A percentile compares a stretch with the other conserved stretches of the same genome.
phyloP scores from a whole-genome alignment of 2,797 vertebrate genomes.

The Gadopsis bispinosus region DNA sequence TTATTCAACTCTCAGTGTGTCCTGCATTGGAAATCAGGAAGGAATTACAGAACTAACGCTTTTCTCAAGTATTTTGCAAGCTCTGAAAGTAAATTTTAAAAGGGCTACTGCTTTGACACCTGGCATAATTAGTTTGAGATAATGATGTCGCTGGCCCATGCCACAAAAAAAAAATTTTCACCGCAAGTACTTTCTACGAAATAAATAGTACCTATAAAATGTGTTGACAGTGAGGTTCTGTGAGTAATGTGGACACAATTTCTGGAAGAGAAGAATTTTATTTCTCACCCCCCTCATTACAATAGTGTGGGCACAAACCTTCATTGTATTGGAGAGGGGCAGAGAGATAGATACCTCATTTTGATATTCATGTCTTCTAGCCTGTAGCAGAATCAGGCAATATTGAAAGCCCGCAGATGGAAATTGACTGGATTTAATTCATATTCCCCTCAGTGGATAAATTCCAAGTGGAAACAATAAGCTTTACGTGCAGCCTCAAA shows the following conservation, averaged over 20 bases:
- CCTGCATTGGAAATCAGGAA: constrained; percentile 36
- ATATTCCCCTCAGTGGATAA: constrained; percentile 34
- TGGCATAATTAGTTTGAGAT: constrained; percentile 77
- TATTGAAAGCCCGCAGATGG: constrained; percentile 36
- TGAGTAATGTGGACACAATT: constrained; percentile 5
- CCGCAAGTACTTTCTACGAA: not conserved
- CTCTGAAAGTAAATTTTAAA: constrained; percentile 14
- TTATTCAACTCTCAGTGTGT: constrained; percentile 38
- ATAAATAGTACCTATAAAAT: not conserved
- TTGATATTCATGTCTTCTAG: constrained; percentile 31
- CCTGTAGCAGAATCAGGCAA: constrained; percentile 34
- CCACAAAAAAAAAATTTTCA: constrained; percentile 3
- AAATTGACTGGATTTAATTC: constrained; percentile 48
- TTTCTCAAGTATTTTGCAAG: constrained; percentile 29
- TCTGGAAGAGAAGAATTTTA: not conserved
- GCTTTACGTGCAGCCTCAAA: constrained; percentile 31
- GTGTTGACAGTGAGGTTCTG: constrained; percentile 8
- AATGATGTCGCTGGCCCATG: constrained; percentile 60
- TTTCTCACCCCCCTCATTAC: not conserved
- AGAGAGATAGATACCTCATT: constrained; percentile 3
- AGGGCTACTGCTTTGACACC: constrained; percentile 60
- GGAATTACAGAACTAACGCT: constrained; percentile 32
- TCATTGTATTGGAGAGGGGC: not conserved
- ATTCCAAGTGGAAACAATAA: constrained; percentile 48
- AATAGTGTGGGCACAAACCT: constrained; percentile 4